Conservation (phyloP, 1,140 invertebrate species). For the Whitmania pigra region DNA sequence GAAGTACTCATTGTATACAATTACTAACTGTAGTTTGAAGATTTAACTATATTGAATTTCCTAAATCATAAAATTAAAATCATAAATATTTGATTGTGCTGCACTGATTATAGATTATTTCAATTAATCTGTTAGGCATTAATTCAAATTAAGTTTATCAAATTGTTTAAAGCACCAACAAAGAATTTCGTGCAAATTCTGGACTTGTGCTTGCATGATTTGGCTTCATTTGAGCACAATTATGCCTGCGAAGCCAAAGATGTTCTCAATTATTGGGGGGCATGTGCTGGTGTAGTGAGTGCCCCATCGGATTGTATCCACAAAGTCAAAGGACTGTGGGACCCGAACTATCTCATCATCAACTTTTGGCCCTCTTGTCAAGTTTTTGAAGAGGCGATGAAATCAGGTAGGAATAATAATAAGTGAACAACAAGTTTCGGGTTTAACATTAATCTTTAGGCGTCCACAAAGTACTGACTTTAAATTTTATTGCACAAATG, state of each 20-base stretch:
- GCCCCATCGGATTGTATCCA: conserved; percentile 12
- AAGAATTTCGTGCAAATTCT: conserved; percentile 15
- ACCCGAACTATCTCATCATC: conserved; percentile 21
- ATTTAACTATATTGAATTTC: too few relatives aligned
- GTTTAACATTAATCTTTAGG: too few relatives aligned
- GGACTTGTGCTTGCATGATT: conserved; percentile 6
- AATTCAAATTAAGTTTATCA: not conserved
- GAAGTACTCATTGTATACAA: too few relatives aligned
- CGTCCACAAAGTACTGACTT: too few relatives aligned
- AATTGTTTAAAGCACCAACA: not conserved
- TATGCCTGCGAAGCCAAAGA: conserved; percentile 9
- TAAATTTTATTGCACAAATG: too few relatives aligned
- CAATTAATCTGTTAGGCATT: too few relatives aligned
- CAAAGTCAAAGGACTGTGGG: conserved; percentile 20
- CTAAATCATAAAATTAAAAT: too few relatives aligned
- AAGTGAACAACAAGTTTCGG: not conserved
- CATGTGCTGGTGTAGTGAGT: conserved; percentile 12
- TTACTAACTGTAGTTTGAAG: too few relatives aligned
- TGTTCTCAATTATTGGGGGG: not conserved
- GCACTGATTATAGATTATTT: too few relatives aligned
- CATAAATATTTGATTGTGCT: too few relatives aligned
- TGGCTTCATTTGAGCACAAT: conserved; percentile 12
- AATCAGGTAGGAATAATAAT: conserved; percentile 8
- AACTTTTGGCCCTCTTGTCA: conserved; percentile 13
- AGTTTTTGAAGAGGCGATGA: conserved; percentile 6